Evolutionary conservation across 2,797 vertebrate species (phyloP).

Genomic region (Manis crassicaudata): DNA sequence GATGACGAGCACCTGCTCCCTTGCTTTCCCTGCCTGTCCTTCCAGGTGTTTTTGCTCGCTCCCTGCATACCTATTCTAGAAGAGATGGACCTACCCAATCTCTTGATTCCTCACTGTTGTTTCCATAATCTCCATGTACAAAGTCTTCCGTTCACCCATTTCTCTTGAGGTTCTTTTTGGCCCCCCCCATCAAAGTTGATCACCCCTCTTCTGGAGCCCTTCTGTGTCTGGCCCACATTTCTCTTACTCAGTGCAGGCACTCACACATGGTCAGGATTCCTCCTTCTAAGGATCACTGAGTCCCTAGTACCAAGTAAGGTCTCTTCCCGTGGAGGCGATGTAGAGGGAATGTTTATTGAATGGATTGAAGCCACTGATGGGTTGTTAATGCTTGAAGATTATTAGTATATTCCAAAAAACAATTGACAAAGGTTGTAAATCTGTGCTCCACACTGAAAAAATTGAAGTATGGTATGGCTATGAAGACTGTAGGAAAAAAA

Average conservation of each 20-base stretch:
- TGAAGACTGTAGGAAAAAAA: not conserved
- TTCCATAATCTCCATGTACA: not conserved
- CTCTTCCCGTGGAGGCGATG: not conserved
- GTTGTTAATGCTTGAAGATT: not conserved
- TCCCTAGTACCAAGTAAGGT: not conserved
- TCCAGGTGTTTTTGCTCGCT: rapidly evolving
- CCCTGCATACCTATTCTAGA: not conserved
- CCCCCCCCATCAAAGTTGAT: not conserved
- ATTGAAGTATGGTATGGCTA: not conserved
- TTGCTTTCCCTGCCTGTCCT: not conserved
- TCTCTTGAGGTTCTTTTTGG: not conserved
- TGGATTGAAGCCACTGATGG: not conserved
- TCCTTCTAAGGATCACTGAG: no score
- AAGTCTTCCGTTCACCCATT: not conserved
- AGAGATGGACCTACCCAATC: not conserved
- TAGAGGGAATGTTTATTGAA: not conserved
- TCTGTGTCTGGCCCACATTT: not conserved
- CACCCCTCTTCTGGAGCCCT: not conserved
- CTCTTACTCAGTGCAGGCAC: not conserved
- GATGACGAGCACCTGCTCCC: no score
- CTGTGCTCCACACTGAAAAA: not conserved
- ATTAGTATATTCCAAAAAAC: not conserved
- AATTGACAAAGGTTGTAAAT: not conserved
- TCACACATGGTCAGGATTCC: not conserved
- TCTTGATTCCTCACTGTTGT: not conserved